phyloP scores from a whole-genome alignment of 2,888 invertebrate species.

The Itoplectis maculator region DNA sequence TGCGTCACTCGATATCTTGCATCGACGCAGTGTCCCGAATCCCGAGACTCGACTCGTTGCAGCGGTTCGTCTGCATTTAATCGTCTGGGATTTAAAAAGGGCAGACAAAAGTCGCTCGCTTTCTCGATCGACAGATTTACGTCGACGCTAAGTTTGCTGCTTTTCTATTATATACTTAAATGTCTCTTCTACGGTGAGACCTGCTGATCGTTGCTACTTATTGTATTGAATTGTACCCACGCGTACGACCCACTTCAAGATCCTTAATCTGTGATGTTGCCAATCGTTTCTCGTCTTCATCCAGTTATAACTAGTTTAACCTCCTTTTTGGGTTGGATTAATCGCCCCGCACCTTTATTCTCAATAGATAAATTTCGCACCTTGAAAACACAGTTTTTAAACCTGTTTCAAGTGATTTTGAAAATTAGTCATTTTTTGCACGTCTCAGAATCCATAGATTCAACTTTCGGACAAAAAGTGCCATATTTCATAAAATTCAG shows the following conservation, averaged over 20 bases:
- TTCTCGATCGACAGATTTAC: conserved; percentile 41
- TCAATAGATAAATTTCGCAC: too few species aligned
- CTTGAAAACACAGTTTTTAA: too few species aligned
- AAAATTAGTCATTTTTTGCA: too few species aligned
- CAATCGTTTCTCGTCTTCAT: conserved; percentile 6
- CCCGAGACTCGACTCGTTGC: conserved; percentile 19
- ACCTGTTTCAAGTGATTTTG: too few species aligned
- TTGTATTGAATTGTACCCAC: conserved; percentile 33
- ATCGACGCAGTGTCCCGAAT: conserved; percentile 15
- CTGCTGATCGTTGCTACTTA: conserved; percentile 7
- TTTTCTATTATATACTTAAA: not conserved
- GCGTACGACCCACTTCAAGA: conserved; percentile 48
- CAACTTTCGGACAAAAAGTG: too few species aligned
- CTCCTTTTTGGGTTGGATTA: not conserved
- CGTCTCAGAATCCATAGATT: too few species aligned
- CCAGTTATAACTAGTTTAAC: not conserved
- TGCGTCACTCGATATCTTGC: conserved; percentile 45
- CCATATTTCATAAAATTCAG: too few species aligned
- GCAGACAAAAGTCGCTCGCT: conserved; percentile 12
- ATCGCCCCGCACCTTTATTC: not conserved
- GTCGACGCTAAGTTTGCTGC: not conserved
- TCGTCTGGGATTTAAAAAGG: conserved; percentile 13
- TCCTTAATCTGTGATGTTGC: not conserved
- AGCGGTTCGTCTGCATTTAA: conserved; percentile 3
- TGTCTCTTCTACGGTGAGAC: conserved; percentile 1